These are phyloP conservation scores for Peribatodes rhomboidaria DNA, from an alignment of 2,888 invertebrate species.

Conservation along the genomic window DNA sequence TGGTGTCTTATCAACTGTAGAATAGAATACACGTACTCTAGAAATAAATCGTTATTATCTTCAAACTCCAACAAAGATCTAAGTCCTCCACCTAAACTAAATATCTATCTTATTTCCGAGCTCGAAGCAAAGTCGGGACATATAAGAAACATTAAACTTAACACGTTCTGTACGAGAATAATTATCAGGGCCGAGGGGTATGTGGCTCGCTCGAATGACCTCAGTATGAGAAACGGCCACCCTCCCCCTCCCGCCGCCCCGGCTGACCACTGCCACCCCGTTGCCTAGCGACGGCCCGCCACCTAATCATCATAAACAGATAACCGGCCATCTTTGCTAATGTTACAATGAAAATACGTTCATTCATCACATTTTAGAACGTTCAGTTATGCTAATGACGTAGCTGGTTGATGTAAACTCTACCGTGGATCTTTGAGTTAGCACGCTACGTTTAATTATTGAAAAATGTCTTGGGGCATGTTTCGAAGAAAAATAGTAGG, in stretches of 20 bases:
- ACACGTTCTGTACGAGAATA: slow-evolving; percentile 78
- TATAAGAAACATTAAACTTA: slow-evolving; percentile 77
- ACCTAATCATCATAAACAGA: slow-evolving; percentile 85
- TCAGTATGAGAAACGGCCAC: slow-evolving; percentile 77
- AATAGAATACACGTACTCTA: background rate
- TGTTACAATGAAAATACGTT: slow-evolving; percentile 52
- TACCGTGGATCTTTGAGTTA: slow-evolving; percentile 18
- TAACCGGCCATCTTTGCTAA: slow-evolving; percentile 76
- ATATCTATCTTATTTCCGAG: slow-evolving; percentile 38
- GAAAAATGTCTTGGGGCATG: background rate
- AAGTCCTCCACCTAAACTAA: slow-evolving; percentile 37
- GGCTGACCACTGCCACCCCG: slow-evolving; percentile 80
- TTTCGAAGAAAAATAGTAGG: background rate
- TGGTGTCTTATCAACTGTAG: background rate
- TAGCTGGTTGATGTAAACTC: slow-evolving; percentile 10
- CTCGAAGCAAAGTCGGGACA: slow-evolving; percentile 49
- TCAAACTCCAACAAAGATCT: background rate
- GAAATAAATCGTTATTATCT: background rate
- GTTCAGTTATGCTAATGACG: slow-evolving; percentile 22
- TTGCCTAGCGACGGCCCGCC: slow-evolving; percentile 80
- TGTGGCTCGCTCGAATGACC: slow-evolving; percentile 64
- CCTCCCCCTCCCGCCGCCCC: slow-evolving; percentile 62
- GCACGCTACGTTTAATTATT: slow-evolving; percentile 16
- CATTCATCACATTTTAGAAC: slow-evolving; percentile 41
- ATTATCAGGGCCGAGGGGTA: slow-evolving; percentile 75